Conservation (phyloP, 2,888 invertebrate genomes). For the Sipunculus nudus region DNA sequence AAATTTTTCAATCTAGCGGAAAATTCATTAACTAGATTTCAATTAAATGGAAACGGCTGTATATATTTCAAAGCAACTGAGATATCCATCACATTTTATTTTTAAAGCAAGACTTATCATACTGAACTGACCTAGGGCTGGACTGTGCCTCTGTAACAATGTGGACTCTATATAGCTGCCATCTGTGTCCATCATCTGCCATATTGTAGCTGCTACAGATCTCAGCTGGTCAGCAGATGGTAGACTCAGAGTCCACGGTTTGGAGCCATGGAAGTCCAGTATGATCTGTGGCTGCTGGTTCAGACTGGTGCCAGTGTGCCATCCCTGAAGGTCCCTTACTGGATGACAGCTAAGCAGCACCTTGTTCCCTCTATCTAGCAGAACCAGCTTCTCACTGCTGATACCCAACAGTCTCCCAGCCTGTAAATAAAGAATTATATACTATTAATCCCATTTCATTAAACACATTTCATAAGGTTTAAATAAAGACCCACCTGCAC, state of each 20-base stretch:
- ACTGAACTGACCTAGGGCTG: slow-evolving; percentile 51
- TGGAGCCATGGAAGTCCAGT: slow-evolving; percentile 73
- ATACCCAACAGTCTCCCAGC: slow-evolving; percentile 72
- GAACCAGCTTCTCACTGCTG: slow-evolving; percentile 71
- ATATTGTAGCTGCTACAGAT: slow-evolving; percentile 71
- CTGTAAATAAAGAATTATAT: slow-evolving; percentile 58
- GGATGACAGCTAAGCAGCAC: slow-evolving; percentile 70
- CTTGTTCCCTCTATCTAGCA: slow-evolving; percentile 73
- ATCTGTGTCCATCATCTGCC: slow-evolving; percentile 73
- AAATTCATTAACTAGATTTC: too few species aligned
- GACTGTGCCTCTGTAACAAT: slow-evolving; percentile 50
- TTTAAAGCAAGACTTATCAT: too few species aligned
- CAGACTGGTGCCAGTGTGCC: slow-evolving; percentile 74
- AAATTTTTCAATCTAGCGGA: too few species aligned
- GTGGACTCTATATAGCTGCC: slow-evolving; percentile 54
- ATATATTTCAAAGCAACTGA: too few species aligned
- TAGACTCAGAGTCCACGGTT: slow-evolving; percentile 68
- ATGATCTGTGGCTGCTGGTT: too few species aligned
- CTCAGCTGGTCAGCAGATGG: slow-evolving; percentile 69
- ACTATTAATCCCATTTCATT: too few species aligned
- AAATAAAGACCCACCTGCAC: too few species aligned
- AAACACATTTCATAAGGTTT: too few species aligned
- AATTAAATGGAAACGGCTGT: too few species aligned
- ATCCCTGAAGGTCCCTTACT: slow-evolving; percentile 71
- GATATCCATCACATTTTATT: too few species aligned